These are phyloP conservation scores for Drosophila melanica DNA, from an alignment of 1,140 invertebrate genomes.

Conservation along the genomic window DNA sequence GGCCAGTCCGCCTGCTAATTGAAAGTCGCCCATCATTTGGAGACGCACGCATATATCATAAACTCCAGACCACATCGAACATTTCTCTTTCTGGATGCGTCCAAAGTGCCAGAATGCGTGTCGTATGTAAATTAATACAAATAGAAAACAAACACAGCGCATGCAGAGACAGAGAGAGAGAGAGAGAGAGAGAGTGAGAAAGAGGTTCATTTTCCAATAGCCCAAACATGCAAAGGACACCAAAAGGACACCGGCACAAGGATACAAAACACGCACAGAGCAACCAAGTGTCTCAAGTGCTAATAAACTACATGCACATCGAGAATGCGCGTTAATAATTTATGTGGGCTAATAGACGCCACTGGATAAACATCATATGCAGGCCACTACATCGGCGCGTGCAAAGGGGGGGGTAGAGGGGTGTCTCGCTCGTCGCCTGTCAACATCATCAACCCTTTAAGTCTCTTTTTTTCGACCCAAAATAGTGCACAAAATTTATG, in stretches of 20 bases:
- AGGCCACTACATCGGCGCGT: slow-evolving; percentile 45
- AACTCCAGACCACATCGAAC: slow-evolving; percentile 30
- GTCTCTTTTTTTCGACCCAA: slow-evolving; percentile 31
- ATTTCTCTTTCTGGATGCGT: background rate
- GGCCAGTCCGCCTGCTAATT: slow-evolving; percentile 40
- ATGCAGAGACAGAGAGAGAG: background rate
- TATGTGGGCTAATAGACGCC: slow-evolving; percentile 67
- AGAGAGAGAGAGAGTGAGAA: background rate
- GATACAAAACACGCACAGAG: slow-evolving; percentile 20
- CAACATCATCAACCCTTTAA: slow-evolving; percentile 75
- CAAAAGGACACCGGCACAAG: slow-evolving; percentile 68
- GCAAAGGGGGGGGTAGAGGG: background rate
- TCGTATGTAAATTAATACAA: slow-evolving; percentile 79
- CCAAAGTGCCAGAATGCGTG: slow-evolving; percentile 73
- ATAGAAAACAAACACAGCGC: slow-evolving; percentile 30
- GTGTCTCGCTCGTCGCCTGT: slow-evolving; percentile 40
- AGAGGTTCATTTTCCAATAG: slow-evolving; percentile 44
- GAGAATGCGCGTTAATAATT: slow-evolving; percentile 69
- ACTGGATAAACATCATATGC: slow-evolving; percentile 73
- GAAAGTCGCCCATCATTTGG: slow-evolving; percentile 31
- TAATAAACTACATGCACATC: slow-evolving; percentile 78
- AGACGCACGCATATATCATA: slow-evolving; percentile 63
- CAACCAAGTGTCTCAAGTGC: slow-evolving; percentile 59
- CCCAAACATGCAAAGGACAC: slow-evolving; percentile 72
- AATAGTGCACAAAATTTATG: slow-evolving; percentile 63